Percentiles rank a stretch among this genome's conserved stretches.
Evolutionary conservation across 2,888 invertebrate genomes (phyloP).

Genomic region (Antheraea yamamai): DNA sequence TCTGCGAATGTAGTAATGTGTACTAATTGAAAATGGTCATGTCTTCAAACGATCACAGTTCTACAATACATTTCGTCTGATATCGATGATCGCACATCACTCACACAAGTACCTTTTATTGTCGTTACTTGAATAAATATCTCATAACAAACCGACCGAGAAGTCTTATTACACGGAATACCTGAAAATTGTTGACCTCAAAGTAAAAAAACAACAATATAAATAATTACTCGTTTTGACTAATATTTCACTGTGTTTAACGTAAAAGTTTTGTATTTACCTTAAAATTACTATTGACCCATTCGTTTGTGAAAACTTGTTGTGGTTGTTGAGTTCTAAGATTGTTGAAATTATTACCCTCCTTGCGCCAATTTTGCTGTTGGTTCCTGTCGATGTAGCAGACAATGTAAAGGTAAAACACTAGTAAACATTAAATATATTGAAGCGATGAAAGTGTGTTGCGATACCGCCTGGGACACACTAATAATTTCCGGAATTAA

Average conservation of each 20-base stretch:
- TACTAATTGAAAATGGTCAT: background rate
- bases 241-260: background rate
- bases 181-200: slow-evolving; percentile 35
- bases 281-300: slow-evolving; percentile 57
- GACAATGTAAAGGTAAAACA: background rate
- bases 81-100: slow-evolving; percentile 15
- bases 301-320: slow-evolving; percentile 44
- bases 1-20: background rate
- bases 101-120: slow-evolving; percentile 30
- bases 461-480: too few relatives aligned
- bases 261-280: slow-evolving; percentile 32
- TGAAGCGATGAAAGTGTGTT: background rate
- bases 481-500: too few relatives aligned
- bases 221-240: background rate
- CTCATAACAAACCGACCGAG: slow-evolving; percentile 39
- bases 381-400: slow-evolving; percentile 32
- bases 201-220: background rate
- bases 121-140: slow-evolving; percentile 40
- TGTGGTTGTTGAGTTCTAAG: slow-evolving; percentile 39
- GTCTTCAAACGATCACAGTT: background rate
- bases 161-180: slow-evolving; percentile 36
- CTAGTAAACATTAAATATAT: background rate
- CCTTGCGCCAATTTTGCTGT: slow-evolving; percentile 63
- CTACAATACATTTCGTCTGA: background rate
- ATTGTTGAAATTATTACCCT: slow-evolving; percentile 38